A percentile compares a stretch with the other conserved stretches of the same genome.
phyloP scores from a whole-genome alignment of 2,888 invertebrate genomes.

The Chromoteleia sp. region DNA sequence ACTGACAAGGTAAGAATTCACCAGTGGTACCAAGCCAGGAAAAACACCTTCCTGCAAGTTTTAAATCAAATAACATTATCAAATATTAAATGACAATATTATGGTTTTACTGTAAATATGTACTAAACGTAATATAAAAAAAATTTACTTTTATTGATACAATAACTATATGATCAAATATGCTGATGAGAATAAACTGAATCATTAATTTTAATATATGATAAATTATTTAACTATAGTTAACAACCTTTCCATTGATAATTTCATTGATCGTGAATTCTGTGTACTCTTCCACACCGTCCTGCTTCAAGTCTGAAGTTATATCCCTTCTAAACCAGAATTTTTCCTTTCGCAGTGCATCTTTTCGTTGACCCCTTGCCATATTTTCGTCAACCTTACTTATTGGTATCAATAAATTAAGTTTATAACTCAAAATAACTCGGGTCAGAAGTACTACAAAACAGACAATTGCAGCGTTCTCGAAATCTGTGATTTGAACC shows the following conservation, averaged over 20 bases:
- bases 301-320: conserved; percentile 85
- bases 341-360: conserved; percentile 92
- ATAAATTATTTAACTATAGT: conserved; percentile 1
- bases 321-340: conserved; percentile 98
- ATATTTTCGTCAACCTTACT: conserved; percentile 99
- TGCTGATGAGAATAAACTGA: too few species aligned
- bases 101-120: background rate
- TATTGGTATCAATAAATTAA: conserved; percentile 98
- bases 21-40: conserved; percentile 97
- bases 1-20: conserved; percentile 96
- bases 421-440: conserved; percentile 97
- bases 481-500: conserved; percentile 99
- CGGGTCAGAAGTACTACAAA: conserved; percentile 98
- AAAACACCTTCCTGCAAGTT: conserved; percentile 91
- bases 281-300: conserved; percentile 87
- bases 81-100: background rate
- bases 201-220: too few species aligned
- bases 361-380: conserved; percentile 96
- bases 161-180: too few species aligned
- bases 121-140: background rate
- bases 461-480: conserved; percentile 99
- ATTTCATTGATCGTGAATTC: conserved; percentile 98
- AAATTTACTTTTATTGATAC: too few species aligned
- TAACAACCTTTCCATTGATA: conserved; percentile 94
- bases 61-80: background rate